A percentile compares a stretch with the other conserved stretches of the same genome.
These are phyloP conservation scores for Drosophila bipectinata DNA, from an alignment of 1,140 invertebrate genomes.

Conservation along the genomic window DNA sequence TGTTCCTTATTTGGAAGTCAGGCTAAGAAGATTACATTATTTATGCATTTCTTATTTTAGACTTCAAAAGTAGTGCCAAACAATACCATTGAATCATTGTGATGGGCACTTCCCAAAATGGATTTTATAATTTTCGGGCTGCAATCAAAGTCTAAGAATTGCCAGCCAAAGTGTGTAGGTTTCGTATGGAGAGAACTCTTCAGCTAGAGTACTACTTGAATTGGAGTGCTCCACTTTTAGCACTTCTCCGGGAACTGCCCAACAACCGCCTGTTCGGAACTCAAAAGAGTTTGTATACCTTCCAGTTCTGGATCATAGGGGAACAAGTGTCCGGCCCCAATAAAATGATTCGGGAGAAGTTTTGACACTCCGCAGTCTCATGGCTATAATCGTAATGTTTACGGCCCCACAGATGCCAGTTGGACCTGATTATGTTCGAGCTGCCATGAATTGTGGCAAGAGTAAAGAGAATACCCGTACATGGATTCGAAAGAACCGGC, in stretches of 20 bases:
- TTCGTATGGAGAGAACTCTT: constrained; percentile 11
- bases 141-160: constrained; percentile 12
- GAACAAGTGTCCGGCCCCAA: constrained; percentile 22
- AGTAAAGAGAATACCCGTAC: constrained; percentile 1
- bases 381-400: constrained; percentile 61
- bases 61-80: not conserved
- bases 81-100: not conserved
- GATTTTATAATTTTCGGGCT: constrained; percentile 6
- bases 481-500: constrained; percentile 2
- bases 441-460: constrained; percentile 30
- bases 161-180: not conserved
- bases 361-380: constrained; percentile 51
- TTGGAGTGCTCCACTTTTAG: constrained; percentile 21
- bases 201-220: constrained; percentile 24
- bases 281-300: constrained; percentile 19
- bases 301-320: not conserved
- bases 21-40: not conserved
- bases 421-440: constrained; percentile 51
- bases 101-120: not conserved
- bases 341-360: constrained; percentile 49
- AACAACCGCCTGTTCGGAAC: constrained; percentile 5
- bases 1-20: not conserved
- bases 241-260: constrained; percentile 16
- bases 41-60: not conserved
- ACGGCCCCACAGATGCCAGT: constrained; percentile 42